Base-by-base conservation (phyloP, 2,797 vertebrate species). In the Sitta carolinensis region DNA sequence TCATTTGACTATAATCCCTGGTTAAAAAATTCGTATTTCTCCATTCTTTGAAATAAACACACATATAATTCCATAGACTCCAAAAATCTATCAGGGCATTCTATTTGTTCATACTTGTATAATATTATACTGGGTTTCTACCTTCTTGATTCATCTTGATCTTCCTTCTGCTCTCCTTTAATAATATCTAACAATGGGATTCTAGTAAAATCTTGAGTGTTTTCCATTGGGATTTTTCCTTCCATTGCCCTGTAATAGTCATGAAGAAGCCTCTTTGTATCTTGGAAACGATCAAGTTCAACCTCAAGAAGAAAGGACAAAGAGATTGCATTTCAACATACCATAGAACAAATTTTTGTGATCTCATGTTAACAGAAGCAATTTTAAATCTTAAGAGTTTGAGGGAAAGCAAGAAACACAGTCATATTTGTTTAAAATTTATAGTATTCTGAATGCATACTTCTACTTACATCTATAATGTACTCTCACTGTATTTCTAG, bases 241-340 rank as follows among this genome's bases (percentile, higher is more conserved):
- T 96, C 96, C 98, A 99, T 98, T 88, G 97, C 97, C 62, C 97
- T 96, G 40, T 99, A 99, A 95, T 99, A 99, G 93, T 98, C 98
- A 90, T 93, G 98, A 74, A 99, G 97, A 80, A 99, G 83, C 92
- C 74, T 97, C 68, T 98, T 90, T 8, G 98, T 98, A 84, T 98
- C 98, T 97, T 98, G 98, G 95, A 99, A 99, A 94, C 98, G 98
- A 96, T 98, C 98, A 90, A 99, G n/a, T 97, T 99, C 99, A 94
- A 94, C 98, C 99, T 99, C 23, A 95, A 74, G 87, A 91, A 45
- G 22, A 95, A 86, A 94, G 12, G 34, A 88, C 10, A 74, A 42
- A 36, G 80, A 66, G 51, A 52, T 23, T 87, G 73, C 69, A 72
- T 81, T 36, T 47, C 22, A 86, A 67, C 54, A 88, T 11, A 57